phyloP scores from a whole-genome alignment of 37 sponge, comb jelly and placozoan genomes.

The Mnemiopsis leidyi region DNA sequence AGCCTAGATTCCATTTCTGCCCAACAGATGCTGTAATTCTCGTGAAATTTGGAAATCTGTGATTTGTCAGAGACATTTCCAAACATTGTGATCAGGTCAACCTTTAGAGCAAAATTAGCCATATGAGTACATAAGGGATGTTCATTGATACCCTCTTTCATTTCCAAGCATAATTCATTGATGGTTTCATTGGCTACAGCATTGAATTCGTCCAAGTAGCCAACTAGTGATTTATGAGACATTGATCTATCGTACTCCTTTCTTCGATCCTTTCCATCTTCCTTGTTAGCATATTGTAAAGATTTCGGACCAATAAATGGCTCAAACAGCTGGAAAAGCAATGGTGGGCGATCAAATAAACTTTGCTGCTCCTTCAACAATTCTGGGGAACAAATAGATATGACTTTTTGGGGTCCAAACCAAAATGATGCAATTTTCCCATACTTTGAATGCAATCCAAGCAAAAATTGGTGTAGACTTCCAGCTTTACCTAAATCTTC shows the following conservation, averaged over 20 bases:
- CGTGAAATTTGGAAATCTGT: neutral
- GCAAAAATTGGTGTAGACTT: constrained; percentile 83
- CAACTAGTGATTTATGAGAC: neutral
- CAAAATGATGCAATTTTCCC: constrained; percentile 79
- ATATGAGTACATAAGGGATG: neutral
- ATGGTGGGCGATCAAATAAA: constrained; percentile 75
- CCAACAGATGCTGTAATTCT: constrained; percentile 65
- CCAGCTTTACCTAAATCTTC: constrained; percentile 72
- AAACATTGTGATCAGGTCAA: constrained; percentile 12
- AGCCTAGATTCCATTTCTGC: constrained; percentile 72
- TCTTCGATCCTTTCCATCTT: constrained; percentile 69
- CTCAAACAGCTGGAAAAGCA: constrained; percentile 36
- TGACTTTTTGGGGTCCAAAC: constrained; percentile 71
- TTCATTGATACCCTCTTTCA: neutral
- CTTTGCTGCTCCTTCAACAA: constrained; percentile 71
- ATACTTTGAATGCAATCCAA: constrained; percentile 75
- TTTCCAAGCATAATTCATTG: neutral
- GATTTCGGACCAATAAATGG: constrained; percentile 30
- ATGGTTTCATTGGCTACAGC: neutral
- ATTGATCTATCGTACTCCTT: constrained; percentile 70
- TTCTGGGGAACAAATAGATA: constrained; percentile 82
- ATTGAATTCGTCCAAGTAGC: constrained; percentile 8
- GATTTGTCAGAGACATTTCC: neutral
- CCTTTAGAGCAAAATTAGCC: constrained; percentile 15
- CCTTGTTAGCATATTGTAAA: constrained; percentile 59